phyloP scores from a whole-genome alignment of 2,888 invertebrate genomes.

The Sphecodes monilicornis region DNA sequence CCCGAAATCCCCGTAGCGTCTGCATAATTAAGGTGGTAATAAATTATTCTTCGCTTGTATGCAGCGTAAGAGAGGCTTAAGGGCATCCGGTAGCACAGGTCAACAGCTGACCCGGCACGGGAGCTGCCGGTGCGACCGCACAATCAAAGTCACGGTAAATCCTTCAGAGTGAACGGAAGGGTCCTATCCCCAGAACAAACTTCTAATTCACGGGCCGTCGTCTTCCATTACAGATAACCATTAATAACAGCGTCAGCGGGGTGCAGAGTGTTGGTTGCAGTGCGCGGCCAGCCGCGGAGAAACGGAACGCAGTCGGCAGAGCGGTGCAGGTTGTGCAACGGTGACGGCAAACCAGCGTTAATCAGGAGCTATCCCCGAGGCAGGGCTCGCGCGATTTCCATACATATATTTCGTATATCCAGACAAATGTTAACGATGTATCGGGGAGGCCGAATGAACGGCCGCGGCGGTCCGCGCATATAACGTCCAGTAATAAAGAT shows the following conservation, averaged over 20 bases:
- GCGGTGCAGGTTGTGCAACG: not conserved
- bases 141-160: slow-evolving; percentile 19
- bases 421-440: slow-evolving; percentile 59
- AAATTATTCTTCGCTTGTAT: slow-evolving; percentile 2
- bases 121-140: not conserved
- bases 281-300: not conserved
- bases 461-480: slow-evolving; percentile 30
- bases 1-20: not conserved
- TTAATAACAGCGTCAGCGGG: slow-evolving; percentile 5
- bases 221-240: slow-evolving; percentile 18
- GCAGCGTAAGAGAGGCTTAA: not conserved
- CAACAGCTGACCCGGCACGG: not conserved
- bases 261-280: not conserved
- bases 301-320: slow-evolving; percentile 16
- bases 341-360: slow-evolving; percentile 26
- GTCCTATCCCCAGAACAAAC: not conserved
- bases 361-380: slow-evolving; percentile 45
- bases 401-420: slow-evolving; percentile 55
- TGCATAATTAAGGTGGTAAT: not conserved
- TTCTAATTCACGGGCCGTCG: slow-evolving; percentile 11
- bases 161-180: not conserved
- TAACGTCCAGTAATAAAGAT: slow-evolving; percentile 63
- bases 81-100: not conserved
- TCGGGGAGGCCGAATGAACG: slow-evolving; percentile 28
- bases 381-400: slow-evolving; percentile 38